Conservation (phyloP, 2,888 invertebrate genomes). For the Trimorus sp. region DNA sequence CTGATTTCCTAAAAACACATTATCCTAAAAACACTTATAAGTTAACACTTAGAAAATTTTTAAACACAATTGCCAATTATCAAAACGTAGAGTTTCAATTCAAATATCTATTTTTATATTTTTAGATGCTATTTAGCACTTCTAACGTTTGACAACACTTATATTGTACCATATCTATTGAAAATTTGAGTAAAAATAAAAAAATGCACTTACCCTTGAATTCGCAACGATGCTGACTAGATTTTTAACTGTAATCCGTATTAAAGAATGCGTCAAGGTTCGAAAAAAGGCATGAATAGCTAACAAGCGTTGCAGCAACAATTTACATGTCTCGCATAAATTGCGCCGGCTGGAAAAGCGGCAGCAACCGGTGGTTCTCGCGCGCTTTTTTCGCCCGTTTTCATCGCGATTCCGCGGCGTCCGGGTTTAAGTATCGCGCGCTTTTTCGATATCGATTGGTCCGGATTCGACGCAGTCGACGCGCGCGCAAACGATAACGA, state of each 20-base stretch:
- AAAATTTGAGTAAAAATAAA: too few species aligned
- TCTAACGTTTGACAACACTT: too few species aligned
- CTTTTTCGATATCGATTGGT: conserved; percentile 55
- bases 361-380: conserved; percentile 60
- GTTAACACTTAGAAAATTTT: too few species aligned
- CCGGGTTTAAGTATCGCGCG: conserved; percentile 48
- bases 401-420: conserved; percentile 34
- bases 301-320: conserved; percentile 54
- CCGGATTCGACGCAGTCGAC: conserved; percentile 31
- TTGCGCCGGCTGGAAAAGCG: conserved; percentile 33
- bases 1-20: too few species aligned
- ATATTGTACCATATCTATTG: too few species aligned
- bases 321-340: conserved; percentile 57
- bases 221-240: too few species aligned
- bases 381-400: conserved; percentile 31
- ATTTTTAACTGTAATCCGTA: neutral
- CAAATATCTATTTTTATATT: too few species aligned
- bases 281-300: conserved; percentile 51
- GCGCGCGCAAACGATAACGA: conserved; percentile 33
- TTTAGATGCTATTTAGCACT: too few species aligned
- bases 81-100: too few species aligned
- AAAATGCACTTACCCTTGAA: too few species aligned
- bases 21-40: too few species aligned
- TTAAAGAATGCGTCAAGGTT: conserved; percentile 35
- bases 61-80: too few species aligned